Base-by-base conservation (phyloP, 1,140 invertebrate genomes). In the Drosophila sproati region DNA sequence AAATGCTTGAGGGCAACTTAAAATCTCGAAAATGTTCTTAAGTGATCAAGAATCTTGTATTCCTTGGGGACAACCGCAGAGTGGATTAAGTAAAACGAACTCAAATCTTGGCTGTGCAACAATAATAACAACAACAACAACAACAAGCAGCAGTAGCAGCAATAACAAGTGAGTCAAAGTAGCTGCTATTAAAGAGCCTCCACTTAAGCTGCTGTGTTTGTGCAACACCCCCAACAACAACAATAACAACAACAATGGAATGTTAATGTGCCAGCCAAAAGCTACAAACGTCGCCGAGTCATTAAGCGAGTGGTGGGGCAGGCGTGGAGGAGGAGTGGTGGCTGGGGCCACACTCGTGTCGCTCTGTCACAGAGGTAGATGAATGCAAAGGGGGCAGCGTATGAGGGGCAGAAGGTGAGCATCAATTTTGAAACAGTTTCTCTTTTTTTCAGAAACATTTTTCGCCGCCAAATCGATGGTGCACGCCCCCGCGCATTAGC, bases 381-480 rank as follows among this genome's bases (percentile, higher is more conserved):
- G 39, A 5, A 29, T 32, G n/a, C 10, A 50, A 37, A 8, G 39
- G 50, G 28, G 10, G 61, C 60, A 31, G 3, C 41, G 31, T 8
- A 43, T n/a, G 4, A n/a, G n/a, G 57, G 76, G 82, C 80, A 82
- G 80, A 82, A 88, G 82, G 83, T 83, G 85, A 74, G 72, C 82
- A 87, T 87, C 80, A 87, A 87, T 87, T 88, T 83, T 80, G 79
- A 83, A 86, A 86, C 82, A 86, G 82, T 82, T 82, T 69, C 32
- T 51, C 3, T 29, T 51, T 51, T 50, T 50, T 31, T 0, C 3
- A 34, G 73, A 64, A 74, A 64, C 76, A 66, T 82, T 81, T 67
- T 71, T 41, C 59, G 57, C 72, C 56, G 41, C 66, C 35, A 76
- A 82, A 82, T 82, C 79, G 80, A 82, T 80, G 73, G 48, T 20